Conservation (phyloP, 2,113 vertebrate species). For the Puntigrus tetrazona region DNA sequence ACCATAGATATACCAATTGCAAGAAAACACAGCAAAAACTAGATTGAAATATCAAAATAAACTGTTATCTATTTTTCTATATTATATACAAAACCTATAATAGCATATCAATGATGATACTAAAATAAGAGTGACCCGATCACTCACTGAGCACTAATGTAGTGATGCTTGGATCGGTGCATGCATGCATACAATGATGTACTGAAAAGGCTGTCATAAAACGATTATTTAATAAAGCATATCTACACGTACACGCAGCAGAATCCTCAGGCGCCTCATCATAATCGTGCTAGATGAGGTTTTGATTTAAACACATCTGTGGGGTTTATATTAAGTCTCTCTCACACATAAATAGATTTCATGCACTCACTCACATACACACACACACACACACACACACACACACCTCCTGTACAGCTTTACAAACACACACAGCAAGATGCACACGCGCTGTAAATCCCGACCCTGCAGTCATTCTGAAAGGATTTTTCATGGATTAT, state of each 20-base stretch:
- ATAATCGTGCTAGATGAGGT: constrained; percentile 48
- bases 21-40: no score
- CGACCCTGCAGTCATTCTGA: constrained; percentile 72
- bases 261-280: constrained; percentile 54
- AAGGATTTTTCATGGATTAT: constrained; percentile 79
- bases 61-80: no score
- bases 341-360: not conserved
- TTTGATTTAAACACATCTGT: constrained; percentile 5
- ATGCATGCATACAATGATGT: no score
- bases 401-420: not conserved
- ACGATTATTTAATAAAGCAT: constrained; percentile 66
- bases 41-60: not conserved
- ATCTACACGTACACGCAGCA: constrained; percentile 50
- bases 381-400: not conserved
- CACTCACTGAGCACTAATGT: not conserved
- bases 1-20: no score
- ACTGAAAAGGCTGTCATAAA: constrained; percentile 56
- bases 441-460: constrained; percentile 74
- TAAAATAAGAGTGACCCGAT: not conserved
- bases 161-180: not conserved
- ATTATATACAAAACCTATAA: not conserved
- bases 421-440: constrained; percentile 56
- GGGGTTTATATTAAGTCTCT: constrained; percentile 19
- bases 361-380: not conserved
- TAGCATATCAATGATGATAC: not conserved